A percentile compares a stretch with the other conserved stretches of the same genome.
phyloP scores from a whole-genome alignment of 2,113 vertebrate species.

The Polyodon spathula region DNA sequence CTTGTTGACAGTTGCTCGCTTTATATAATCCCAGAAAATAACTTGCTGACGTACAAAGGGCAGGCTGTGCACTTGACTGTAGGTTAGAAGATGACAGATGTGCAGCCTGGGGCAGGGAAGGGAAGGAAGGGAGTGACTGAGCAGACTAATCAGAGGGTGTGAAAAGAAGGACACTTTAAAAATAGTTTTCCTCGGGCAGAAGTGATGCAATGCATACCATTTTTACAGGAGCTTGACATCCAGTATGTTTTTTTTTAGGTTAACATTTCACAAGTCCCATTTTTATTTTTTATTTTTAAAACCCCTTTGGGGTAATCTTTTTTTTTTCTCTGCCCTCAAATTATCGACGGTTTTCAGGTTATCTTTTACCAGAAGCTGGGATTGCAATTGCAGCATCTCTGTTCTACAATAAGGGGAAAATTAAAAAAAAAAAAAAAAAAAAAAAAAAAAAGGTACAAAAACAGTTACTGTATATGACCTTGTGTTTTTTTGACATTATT shows the following conservation, averaged over 20 bases:
- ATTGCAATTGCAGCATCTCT: too few relatives aligned
- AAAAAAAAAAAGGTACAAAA: too few relatives aligned
- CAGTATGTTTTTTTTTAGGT: neutral
- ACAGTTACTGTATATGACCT: too few relatives aligned
- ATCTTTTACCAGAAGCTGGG: too few relatives aligned
- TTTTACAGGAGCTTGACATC: neutral
- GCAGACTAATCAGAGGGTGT: slow-evolving; percentile 1
- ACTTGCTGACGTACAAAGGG: neutral
- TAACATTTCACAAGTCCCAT: too few relatives aligned
- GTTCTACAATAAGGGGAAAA: too few relatives aligned
- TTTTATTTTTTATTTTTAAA: too few relatives aligned
- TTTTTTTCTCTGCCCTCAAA: too few relatives aligned
- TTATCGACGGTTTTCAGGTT: too few relatives aligned
- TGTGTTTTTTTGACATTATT: too few relatives aligned
- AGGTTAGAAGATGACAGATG: slow-evolving; percentile 7
- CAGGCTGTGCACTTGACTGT: neutral
- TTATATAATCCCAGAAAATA: neutral
- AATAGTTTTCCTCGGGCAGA: slow-evolving; percentile 11
- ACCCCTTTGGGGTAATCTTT: too few relatives aligned
- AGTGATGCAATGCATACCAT: neutral
- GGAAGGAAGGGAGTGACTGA: slow-evolving; percentile 15
- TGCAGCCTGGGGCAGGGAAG: neutral
- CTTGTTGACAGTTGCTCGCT: neutral
- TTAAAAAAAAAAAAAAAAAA: too few relatives aligned
- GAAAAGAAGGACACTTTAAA: slow-evolving; percentile 1